Evolutionary conservation across 2,888 invertebrate species (phyloP), one percentile per base, ranked within the genome.

Genomic region (Melipona bicolor): DNA sequence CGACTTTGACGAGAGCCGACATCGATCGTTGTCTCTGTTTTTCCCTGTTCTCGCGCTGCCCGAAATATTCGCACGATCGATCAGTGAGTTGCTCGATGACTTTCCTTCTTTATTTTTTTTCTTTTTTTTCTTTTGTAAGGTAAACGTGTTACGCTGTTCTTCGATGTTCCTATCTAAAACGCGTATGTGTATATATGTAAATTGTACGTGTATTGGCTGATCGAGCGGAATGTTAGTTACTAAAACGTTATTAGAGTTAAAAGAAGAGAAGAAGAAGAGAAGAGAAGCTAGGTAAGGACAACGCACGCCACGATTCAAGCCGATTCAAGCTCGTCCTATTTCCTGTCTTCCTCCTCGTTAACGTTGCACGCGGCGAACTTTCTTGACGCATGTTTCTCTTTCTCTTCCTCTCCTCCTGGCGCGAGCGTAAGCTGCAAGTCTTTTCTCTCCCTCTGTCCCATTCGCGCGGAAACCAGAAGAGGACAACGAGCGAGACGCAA

Each of bases 141-240:
- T 50, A 79, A 62, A 76, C 67, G 21, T 70, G 68, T 77, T 71
- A 70, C 77, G 67, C 69, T 80, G 71, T 80, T 82, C 76, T 78
- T 88, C 85, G 87, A 91, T 88, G 91, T 91, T 91, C 91, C 91
- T 91, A 88, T 79, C 73, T 86, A 87, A 5, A 64, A 64, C 9
- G 81, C 24, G 73, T 64, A 64, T 64, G 49, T 52, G 49, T 52
- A 52, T 27, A 27, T 69, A 52, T 52, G 49, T 52, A 69, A 27
- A 69, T 69, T 54, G 17, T 36, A 24, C 0, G 24, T 19, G 43
- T 56, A 21, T 52, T 15, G 32, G 4, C 61, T 75, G 77, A 79
- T 84, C 68, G 73, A 72, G 79, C 77, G 73, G 72, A 62, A 80
- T 62, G 27, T 72, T 79, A 78, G 71, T 32, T 78, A 73, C 65